Evolutionary conservation across 2,113 vertebrate species (phyloP).

Genomic region (Gallinago paraguaiae): DNA sequence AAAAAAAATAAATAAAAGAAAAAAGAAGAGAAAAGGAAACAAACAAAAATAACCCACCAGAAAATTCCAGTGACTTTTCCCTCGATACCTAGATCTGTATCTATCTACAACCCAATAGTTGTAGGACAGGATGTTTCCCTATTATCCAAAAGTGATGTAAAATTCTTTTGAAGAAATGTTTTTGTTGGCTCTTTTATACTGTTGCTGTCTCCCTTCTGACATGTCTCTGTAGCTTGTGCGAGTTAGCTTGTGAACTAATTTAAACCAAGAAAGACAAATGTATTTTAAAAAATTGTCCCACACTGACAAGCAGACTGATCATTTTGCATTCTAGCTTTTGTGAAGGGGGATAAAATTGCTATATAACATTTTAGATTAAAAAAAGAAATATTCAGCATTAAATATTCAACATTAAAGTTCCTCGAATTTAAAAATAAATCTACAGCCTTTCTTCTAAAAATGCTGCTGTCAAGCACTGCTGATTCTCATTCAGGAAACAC

Average conservation of each 20-base stretch:
- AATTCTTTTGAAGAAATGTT: slow-evolving; percentile 66
- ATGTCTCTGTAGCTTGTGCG: slow-evolving; percentile 13
- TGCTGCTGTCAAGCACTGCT: slow-evolving; percentile 15
- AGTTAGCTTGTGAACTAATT: slow-evolving; percentile 54
- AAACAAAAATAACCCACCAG: not conserved
- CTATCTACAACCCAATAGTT: not conserved
- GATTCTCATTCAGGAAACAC: slow-evolving; percentile 31
- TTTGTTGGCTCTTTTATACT: slow-evolving; percentile 24
- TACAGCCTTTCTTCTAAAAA: slow-evolving; percentile 41
- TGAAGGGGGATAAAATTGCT: not conserved
- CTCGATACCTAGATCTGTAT: not conserved
- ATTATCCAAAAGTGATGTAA: slow-evolving; percentile 49
- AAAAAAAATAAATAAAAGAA: not conserved
- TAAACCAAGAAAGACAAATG: slow-evolving; percentile 45
- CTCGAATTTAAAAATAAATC: slow-evolving; percentile 57
- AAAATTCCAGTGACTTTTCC: not conserved
- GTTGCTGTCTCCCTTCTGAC: slow-evolving; percentile 45
- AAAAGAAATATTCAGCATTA: slow-evolving; percentile 44
- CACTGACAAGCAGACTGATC: slow-evolving; percentile 34
- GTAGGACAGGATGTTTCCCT: slow-evolving; percentile 34
- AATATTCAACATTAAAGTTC: slow-evolving; percentile 45
- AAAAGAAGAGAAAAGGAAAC: too few relatives aligned
- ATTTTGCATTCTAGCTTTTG: slow-evolving; percentile 31
- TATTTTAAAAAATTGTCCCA: slow-evolving; percentile 53
- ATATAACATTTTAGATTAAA: slow-evolving; percentile 45